Conservation (phyloP, 1,140 invertebrate species). For the Asobara japonica region DNA sequence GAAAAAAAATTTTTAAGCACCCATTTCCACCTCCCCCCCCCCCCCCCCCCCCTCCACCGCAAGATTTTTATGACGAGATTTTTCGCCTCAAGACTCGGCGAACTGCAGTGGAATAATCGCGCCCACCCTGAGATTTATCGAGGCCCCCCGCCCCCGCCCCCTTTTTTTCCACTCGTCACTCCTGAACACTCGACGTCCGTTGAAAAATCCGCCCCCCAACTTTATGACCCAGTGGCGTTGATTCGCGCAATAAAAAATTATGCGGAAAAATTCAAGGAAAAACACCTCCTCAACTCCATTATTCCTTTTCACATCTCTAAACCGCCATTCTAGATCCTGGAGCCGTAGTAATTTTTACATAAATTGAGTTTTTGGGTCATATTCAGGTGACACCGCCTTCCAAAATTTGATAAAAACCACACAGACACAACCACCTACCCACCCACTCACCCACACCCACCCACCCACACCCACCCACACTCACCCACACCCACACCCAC, state of each 20-base stretch:
- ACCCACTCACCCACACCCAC: too few relatives aligned
- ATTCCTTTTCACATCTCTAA: not conserved
- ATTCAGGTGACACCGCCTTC: too few relatives aligned
- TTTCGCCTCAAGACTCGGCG: not conserved
- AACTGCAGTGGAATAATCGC: conserved; percentile 11
- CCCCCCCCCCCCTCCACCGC: not conserved
- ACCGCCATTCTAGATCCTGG: not conserved
- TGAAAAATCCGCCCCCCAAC: not conserved
- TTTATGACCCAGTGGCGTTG: conserved; percentile 2
- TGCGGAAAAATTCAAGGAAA: not conserved
- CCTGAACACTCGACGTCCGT: not conserved
- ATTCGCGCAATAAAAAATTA: not conserved
- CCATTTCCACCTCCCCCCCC: not conserved
- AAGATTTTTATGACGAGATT: not conserved
- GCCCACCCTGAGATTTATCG: conserved; percentile 1
- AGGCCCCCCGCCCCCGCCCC: not conserved
- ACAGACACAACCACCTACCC: too few relatives aligned
- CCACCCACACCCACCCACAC: too few relatives aligned
- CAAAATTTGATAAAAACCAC: too few relatives aligned
- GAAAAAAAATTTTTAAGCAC: not conserved
- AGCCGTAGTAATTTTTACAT: too few relatives aligned
- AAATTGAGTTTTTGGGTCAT: too few relatives aligned
- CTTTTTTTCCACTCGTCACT: conserved; percentile 2
- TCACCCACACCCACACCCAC: too few relatives aligned
- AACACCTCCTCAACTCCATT: not conserved